These are phyloP conservation scores for Gymnosoma rotundatum DNA, from an alignment of 2,888 invertebrate species.

Conservation along the genomic window DNA sequence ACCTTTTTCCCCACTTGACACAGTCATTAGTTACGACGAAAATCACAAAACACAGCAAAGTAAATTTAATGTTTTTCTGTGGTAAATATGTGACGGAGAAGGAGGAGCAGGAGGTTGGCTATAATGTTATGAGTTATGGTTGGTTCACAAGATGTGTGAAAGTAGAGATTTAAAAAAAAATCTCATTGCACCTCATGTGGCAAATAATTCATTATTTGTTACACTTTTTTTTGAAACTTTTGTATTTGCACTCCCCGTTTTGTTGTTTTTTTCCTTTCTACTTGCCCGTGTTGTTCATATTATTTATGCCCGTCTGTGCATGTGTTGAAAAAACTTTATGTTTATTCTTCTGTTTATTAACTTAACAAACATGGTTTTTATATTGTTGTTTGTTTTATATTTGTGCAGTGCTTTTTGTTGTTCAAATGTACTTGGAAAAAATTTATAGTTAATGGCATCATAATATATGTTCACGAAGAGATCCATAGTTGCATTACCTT, in stretches of 20 bases:
- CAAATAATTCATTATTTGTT: constrained; percentile 62
- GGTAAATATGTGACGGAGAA: too few species aligned
- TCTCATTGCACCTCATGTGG: constrained; percentile 52
- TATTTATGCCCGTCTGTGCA: constrained; percentile 8
- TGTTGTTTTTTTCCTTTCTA: background rate
- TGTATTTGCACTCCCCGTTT: background rate
- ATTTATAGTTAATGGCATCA: constrained; percentile 31
- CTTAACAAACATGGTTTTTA: background rate
- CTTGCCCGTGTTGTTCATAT: constrained; percentile 28
- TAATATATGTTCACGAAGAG: constrained; percentile 34
- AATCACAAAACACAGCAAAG: constrained; percentile 35
- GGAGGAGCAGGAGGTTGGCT: background rate
- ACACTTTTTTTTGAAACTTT: constrained; percentile 38
- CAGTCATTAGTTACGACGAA: constrained; percentile 44
- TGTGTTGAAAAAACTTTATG: background rate
- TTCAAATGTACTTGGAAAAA: background rate
- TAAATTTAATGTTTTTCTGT: background rate
- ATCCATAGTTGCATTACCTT: constrained; percentile 19
- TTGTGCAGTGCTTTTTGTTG: constrained; percentile 18
- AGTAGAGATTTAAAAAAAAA: constrained; percentile 5
- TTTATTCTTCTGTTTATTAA: background rate
- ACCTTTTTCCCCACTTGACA: constrained; percentile 12
- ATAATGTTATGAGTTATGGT: constrained; percentile 6
- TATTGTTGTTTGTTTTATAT: constrained; percentile 28
- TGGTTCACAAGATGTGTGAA: background rate